Evolutionary conservation across 2,113 vertebrate genomes (phyloP).

Genomic region (Tyrannus savana): DNA sequence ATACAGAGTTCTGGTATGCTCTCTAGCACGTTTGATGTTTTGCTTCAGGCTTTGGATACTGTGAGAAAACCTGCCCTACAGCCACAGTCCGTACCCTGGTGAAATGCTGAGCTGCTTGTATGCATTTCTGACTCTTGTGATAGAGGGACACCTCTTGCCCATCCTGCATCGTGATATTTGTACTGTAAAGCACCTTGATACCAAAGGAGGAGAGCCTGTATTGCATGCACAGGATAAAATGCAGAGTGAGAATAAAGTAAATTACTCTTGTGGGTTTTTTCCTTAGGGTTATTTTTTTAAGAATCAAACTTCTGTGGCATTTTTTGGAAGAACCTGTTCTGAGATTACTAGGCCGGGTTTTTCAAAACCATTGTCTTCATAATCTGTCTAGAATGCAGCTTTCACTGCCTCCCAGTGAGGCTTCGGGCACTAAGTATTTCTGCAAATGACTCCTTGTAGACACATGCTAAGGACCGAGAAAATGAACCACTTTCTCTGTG

Average conservation of each 20-base stretch:
- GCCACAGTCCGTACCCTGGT: background rate
- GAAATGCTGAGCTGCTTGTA: background rate
- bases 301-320: background rate
- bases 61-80: background rate
- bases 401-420: background rate
- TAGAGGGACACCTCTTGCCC: background rate
- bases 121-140: background rate
- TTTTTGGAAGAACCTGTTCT: slow-evolving; percentile 41
- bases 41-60: slow-evolving; percentile 41
- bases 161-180: background rate
- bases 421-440: slow-evolving; percentile 22
- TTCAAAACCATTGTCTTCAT: slow-evolving; percentile 3
- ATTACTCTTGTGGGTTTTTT: background rate
- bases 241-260: background rate
- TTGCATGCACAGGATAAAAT: background rate
- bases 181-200: background rate
- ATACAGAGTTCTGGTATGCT: slow-evolving; percentile 56
- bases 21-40: slow-evolving; percentile 5
- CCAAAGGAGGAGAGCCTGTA: background rate
- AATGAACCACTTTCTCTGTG: slow-evolving; percentile 6
- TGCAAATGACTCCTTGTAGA: slow-evolving; percentile 22
- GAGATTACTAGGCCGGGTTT: background rate
- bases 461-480: background rate
- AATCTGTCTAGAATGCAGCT: background rate
- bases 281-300: background rate